Conservation (phyloP, 2,113 vertebrate genomes). For the Fulmarus glacialis region DNA sequence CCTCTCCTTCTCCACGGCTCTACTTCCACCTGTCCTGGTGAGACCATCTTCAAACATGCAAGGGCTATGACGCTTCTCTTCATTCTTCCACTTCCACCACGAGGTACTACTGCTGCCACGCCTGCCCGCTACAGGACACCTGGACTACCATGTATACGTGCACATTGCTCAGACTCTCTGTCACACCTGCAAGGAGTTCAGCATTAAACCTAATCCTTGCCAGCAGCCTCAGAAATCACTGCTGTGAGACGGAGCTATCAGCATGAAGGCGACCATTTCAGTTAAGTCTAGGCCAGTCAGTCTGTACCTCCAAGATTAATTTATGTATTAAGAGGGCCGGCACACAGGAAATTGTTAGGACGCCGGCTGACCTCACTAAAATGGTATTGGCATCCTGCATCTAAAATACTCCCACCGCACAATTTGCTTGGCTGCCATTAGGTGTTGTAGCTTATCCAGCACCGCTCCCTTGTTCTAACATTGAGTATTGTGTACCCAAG, state of each 20-base stretch:
- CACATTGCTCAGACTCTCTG: not conserved
- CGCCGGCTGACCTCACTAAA: fast-evolving
- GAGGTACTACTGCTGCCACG: fast-evolving
- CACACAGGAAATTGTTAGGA: not conserved
- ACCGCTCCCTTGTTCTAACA: not conserved
- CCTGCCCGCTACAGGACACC: not conserved
- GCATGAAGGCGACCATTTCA: not conserved
- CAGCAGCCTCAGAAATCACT: not conserved
- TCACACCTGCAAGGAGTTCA: not conserved
- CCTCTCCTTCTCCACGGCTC: not conserved
- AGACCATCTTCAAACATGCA: not conserved
- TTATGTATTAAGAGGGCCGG: not conserved
- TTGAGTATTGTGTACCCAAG: not conserved
- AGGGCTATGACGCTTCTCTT: not conserved
- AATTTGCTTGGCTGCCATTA: not conserved
- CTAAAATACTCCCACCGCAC: not conserved
- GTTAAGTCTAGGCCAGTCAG: not conserved
- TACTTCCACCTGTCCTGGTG: not conserved
- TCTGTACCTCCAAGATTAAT: not conserved
- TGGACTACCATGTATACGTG: fast-evolving
- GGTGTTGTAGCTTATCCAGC: not conserved
- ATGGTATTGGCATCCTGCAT: not conserved
- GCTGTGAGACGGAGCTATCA: fast-evolving
- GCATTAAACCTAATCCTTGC: not conserved
- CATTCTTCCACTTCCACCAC: not conserved